Evolutionary conservation across 2,113 vertebrate genomes (phyloP).

Genomic region (Nothocercus nigrocapillus): DNA sequence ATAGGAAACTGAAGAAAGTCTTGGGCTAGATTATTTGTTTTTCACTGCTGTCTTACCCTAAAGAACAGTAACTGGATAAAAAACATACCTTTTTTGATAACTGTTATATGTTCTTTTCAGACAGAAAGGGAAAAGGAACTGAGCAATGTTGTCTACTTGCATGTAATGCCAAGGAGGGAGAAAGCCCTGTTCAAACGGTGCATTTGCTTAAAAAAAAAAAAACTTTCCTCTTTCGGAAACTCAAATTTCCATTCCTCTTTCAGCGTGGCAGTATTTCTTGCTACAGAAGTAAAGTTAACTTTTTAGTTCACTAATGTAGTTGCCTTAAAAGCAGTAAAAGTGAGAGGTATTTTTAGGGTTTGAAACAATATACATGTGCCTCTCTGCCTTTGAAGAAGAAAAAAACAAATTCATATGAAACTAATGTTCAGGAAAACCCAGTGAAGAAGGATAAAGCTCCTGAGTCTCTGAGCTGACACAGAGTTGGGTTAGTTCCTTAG

Average conservation of each 20-base stretch:
- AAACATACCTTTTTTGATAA: neutral
- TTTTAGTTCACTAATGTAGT: neutral
- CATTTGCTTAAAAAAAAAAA: neutral
- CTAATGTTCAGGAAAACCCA: neutral
- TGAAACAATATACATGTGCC: neutral
- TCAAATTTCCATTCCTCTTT: neutral
- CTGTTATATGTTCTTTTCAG: neutral
- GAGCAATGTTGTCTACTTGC: neutral
- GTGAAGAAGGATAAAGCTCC: neutral
- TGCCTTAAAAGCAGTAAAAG: neutral
- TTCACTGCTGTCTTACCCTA: neutral
- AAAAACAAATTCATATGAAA: neutral
- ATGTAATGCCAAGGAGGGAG: neutral
- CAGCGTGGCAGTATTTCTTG: neutral
- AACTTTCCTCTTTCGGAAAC: no score
- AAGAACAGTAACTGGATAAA: neutral
- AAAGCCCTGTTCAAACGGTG: neutral
- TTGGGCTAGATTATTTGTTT: conserved; percentile 13
- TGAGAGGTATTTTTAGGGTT: neutral
- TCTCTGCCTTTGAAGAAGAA: neutral
- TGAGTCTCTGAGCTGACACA: neutral
- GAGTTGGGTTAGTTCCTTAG: neutral
- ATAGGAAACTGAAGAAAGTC: conserved; percentile 41
- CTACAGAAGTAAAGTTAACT: neutral
- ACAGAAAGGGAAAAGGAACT: neutral